Conservation (phyloP, 2,113 vertebrate genomes). For the Myxocyprinus asiaticus region DNA sequence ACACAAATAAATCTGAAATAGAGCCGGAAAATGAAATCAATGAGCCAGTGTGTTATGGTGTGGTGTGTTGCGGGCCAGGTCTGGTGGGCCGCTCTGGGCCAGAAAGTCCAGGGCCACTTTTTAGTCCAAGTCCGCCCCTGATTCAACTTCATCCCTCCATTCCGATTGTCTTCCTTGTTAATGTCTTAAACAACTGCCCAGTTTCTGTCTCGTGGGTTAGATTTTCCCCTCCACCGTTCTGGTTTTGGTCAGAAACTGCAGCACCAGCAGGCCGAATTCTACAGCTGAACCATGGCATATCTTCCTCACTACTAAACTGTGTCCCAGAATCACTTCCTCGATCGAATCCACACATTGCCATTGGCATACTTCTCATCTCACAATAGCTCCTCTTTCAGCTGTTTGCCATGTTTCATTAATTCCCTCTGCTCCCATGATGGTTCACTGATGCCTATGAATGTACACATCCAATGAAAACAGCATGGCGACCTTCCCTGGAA, state of each 20-base stretch:
- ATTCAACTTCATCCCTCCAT: conserved; percentile 54
- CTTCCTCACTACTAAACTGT: conserved; percentile 14
- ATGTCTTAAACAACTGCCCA: conserved; percentile 58
- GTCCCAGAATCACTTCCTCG: conserved; percentile 22
- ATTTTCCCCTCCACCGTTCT: neutral
- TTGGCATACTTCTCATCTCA: conserved; percentile 16
- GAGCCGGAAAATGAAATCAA: no score
- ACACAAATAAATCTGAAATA: no score
- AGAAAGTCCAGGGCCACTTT: no score
- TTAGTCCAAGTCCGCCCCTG: no score
- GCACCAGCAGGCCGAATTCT: conserved; percentile 10
- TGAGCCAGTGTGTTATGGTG: no score
- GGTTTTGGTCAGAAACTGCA: conserved; percentile 46
- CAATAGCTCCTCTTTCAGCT: conserved; percentile 1
- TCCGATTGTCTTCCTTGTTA: conserved; percentile 25
- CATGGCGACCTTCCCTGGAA: neutral
- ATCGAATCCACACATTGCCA: conserved; percentile 19
- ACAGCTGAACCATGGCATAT: conserved; percentile 11
- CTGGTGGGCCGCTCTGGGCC: no score
- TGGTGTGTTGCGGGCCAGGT: no score
- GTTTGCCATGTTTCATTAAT: conserved; percentile 2
- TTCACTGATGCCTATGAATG: conserved; percentile 11
- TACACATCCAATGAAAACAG: conserved; percentile 10
- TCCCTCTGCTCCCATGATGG: neutral
- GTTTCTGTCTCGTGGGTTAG: conserved; percentile 41